phyloP scores from a whole-genome alignment of 1,140 invertebrate species.

The Sminthurides bifidus region DNA sequence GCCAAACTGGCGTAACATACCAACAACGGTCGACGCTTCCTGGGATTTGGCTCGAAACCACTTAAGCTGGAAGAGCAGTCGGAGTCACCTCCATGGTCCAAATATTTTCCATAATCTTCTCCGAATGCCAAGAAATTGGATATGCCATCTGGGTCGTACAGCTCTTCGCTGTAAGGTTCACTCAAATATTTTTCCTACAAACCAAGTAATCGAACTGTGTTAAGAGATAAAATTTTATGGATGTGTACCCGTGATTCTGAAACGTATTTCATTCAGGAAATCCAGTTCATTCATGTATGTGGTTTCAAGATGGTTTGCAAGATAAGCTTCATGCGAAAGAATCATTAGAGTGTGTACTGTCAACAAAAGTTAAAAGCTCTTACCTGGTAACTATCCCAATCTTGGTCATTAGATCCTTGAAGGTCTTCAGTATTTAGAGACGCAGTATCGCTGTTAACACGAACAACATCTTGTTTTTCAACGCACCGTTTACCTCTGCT shows the following conservation, averaged over 20 bases:
- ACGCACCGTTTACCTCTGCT: background rate
- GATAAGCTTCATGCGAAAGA: too few relatives aligned
- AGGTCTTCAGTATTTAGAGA: slow-evolving; percentile 26
- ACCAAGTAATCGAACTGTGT: too few relatives aligned
- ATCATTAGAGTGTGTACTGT: background rate
- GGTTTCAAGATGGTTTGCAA: too few relatives aligned
- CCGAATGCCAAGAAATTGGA: slow-evolving; percentile 70
- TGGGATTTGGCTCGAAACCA: slow-evolving; percentile 27
- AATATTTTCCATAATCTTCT: slow-evolving; percentile 76
- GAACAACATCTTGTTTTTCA: background rate
- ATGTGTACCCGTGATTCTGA: too few relatives aligned
- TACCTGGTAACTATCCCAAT: slow-evolving; percentile 32
- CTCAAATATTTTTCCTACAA: slow-evolving; percentile 77
- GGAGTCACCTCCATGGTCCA: slow-evolving; percentile 44
- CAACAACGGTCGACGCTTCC: slow-evolving; percentile 25
- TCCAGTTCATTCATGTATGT: too few relatives aligned
- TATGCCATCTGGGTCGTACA: slow-evolving; percentile 57
- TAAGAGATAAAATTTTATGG: too few relatives aligned
- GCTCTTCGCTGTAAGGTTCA: slow-evolving; percentile 73
- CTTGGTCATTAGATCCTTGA: slow-evolving; percentile 17
- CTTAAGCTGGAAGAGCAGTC: slow-evolving; percentile 28
- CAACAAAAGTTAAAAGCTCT: background rate
- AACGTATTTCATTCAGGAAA: too few relatives aligned
- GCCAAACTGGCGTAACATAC: slow-evolving; percentile 2
- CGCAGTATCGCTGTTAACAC: slow-evolving; percentile 13